phyloP scores from a whole-genome alignment of 2,113 vertebrate genomes.

The Oryzias woworae region DNA sequence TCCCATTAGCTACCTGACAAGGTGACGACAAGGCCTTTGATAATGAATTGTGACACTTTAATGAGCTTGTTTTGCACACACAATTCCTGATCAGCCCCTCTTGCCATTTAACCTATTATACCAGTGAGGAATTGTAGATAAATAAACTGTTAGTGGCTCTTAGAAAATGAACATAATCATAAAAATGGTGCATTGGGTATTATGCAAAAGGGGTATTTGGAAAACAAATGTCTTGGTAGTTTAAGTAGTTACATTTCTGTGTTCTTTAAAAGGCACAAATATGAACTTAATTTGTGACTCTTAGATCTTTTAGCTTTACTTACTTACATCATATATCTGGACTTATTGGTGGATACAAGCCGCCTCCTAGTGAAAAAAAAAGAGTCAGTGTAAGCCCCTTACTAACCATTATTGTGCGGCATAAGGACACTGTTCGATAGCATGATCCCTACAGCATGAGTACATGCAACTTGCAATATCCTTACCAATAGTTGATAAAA shows the following conservation, averaged over 20 bases:
- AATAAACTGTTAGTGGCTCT: conserved; percentile 47
- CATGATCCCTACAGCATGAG: too few species aligned
- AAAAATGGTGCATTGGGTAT: background rate
- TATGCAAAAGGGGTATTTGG: background rate
- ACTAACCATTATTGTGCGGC: too few species aligned
- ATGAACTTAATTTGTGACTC: too few species aligned
- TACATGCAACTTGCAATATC: too few species aligned
- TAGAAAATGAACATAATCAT: conserved; percentile 44
- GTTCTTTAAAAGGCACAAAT: background rate
- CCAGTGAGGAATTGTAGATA: conserved; percentile 45
- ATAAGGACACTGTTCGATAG: too few species aligned
- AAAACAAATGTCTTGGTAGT: background rate
- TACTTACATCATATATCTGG: too few species aligned
- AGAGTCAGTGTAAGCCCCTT: too few species aligned
- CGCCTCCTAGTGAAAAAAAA: too few species aligned
- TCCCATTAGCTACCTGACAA: conserved; percentile 79
- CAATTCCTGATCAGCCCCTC: conserved; percentile 71
- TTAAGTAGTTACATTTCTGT: background rate
- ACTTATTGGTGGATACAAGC: too few species aligned
- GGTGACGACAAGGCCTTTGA: conserved; percentile 64
- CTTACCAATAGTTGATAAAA: too few species aligned
- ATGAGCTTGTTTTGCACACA: conserved; percentile 77
- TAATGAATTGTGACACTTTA: conserved; percentile 84
- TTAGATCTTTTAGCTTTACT: too few species aligned
- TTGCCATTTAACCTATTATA: conserved; percentile 70